Base-by-base conservation (phyloP, 2,888 invertebrate species). In the Euproctis similis region DNA sequence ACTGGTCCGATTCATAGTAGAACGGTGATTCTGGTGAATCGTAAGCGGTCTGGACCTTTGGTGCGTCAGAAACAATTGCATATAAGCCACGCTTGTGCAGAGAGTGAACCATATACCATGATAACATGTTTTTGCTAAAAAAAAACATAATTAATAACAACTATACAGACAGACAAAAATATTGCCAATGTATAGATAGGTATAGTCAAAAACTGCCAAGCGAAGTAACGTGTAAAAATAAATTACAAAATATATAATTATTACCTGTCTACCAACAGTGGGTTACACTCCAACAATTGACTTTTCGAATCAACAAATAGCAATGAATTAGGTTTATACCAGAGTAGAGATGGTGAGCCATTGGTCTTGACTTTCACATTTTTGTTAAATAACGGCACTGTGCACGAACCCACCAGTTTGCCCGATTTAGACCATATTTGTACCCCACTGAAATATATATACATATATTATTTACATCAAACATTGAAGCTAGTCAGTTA, bases 341-440 rank as follows among this genome's bases (percentile, higher is more conserved):
- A 93, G 42, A 85, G 70, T 18, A 90, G 36, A 2, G 86, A 67
- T 1, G 85, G 78, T 71, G 85, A 87, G 12, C 55, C 59, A 4
- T 68, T 59, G 1, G 44, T 8, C 37, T 66, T 67, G 2, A 25
- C 36, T 28, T 42, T 58, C 8, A 35, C 22, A n/a, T 48, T 46
- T 32, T 68, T 69, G 10, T 35, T 39, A 5, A 28, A 28, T 1
- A 13, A 20, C 4, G 51, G 31, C 7, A 71, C 46, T 1, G 31
- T 30, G 44, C 71, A 69, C 24, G 60, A 59, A 29, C 64, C 58
- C 13, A 82, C 47, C 35, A 72, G 46, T 63, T 89, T 90, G 5
- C 88, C 87, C 9, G 87, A 80, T 34, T 89, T 89, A 20, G 87
- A 86, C 90, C 91, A 91, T 33, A 92, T 81, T 39, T 84, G 86